Evolutionary conservation across 2,888 invertebrate species (phyloP).

Genomic region (Capitulum mitella): DNA sequence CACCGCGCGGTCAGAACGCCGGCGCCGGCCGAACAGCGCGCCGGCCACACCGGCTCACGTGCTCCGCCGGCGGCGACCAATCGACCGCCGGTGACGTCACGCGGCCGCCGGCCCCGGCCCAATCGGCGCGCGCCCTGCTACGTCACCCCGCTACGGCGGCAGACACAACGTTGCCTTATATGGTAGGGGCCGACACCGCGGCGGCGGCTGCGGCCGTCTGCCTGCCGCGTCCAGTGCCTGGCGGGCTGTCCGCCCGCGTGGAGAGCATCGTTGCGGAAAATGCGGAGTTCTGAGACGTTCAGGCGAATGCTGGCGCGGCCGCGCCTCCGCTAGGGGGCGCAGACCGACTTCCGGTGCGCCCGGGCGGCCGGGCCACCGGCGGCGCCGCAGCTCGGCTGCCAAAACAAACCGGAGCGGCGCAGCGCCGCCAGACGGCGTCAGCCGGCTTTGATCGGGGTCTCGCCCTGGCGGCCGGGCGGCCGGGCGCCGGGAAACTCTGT

Average conservation of each 20-base stretch:
- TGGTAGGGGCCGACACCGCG: not conserved
- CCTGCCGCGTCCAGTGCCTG: not conserved
- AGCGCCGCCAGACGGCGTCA: no score
- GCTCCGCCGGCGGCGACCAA: conserved; percentile 7
- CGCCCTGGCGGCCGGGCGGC: not conserved
- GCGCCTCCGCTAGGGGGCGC: no score
- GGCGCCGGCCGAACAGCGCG: not conserved
- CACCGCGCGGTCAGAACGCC: not conserved
- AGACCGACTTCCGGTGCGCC: no score
- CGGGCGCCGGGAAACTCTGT: no score
- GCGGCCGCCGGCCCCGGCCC: not conserved
- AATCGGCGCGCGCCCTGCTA: not conserved
- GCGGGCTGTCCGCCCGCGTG: no score
- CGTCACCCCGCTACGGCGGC: not conserved
- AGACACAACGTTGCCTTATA: conserved; percentile 2
- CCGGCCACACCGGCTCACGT: not conserved
- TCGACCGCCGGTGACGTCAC: conserved; percentile 19
- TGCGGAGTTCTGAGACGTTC: no score
- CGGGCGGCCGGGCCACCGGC: no score
- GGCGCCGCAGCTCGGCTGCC: not conserved
- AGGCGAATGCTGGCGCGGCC: not conserved
- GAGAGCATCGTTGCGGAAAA: no score
- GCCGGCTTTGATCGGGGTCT: no score
- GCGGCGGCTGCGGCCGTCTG: not conserved
- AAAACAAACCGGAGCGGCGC: not conserved